These are phyloP conservation scores for Mellilla xanthometata DNA, from an alignment of 2,888 invertebrate species.

Conservation along the genomic window DNA sequence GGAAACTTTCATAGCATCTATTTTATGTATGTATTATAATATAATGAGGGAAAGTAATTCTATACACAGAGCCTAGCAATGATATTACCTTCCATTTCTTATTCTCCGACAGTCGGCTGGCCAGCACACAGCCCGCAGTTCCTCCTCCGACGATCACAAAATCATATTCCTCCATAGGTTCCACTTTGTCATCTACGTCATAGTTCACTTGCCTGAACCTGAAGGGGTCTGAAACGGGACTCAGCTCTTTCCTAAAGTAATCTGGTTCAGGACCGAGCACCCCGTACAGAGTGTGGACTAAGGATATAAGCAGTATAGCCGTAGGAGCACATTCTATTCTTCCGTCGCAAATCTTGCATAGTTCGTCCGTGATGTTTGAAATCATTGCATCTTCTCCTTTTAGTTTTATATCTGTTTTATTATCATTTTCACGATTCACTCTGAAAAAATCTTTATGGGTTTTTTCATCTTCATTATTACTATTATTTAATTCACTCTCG, in stretches of 20 bases:
- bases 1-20: too few relatives aligned
- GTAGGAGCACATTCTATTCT: conserved; percentile 73
- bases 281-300: conserved; percentile 70
- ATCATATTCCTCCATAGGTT: conserved; percentile 47
- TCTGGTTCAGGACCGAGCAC: conserved; percentile 64
- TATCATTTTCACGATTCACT: neutral
- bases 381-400: conserved; percentile 66
- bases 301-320: conserved; percentile 67
- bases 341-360: conserved; percentile 73
- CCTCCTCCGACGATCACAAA: conserved; percentile 72
- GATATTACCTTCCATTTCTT: conserved; percentile 66
- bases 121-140: conserved; percentile 70
- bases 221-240: conserved; percentile 12
- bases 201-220: conserved; percentile 26
- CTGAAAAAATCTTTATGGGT: neutral
- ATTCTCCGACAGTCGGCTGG: conserved; percentile 71
- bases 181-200: neutral
- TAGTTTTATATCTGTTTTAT: conserved; percentile 16
- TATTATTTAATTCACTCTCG: too few relatives aligned
- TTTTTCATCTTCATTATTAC: conserved; percentile 4
- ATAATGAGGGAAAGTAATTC: too few relatives aligned
- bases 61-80: too few relatives aligned
- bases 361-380: conserved; percentile 64
- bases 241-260: conserved; percentile 54
- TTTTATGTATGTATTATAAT: too few relatives aligned